Base-by-base conservation (phyloP, 2,888 invertebrate species). In the Abrostola tripartita region DNA sequence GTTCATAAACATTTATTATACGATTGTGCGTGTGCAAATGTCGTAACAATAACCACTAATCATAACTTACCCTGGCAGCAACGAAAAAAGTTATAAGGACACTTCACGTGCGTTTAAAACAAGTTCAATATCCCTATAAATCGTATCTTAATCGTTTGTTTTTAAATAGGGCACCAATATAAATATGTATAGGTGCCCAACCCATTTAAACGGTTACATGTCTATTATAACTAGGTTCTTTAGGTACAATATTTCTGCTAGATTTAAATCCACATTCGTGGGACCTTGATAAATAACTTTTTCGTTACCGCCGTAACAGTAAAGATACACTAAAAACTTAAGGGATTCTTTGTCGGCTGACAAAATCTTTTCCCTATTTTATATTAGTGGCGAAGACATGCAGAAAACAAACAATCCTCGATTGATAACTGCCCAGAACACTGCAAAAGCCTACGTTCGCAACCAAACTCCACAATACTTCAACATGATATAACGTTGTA, bases 21-120 rank as follows among this genome's bases (percentile, higher is more conserved):
- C 69, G 67, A 65, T 83, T 83, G 83, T 83, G 83, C 83, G 82
- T 65, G 58, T 73, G 75, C 66, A 70, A 74, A 68, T 71, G 63
- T 55, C 57, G 40, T 70, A 80, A 80, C 72, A 76, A 73, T 71
- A 76, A 73, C 63, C 50, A 64, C 53, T 68, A 62, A 52, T 65
- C 38, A 56, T 73, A 73, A 76, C 54, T 55, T 58, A 65, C 36
- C 14, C 8, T 24, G 44, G 44, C 24, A 24, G 44, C 44, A 47
- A 47, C 9, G 44, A 47, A 14, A 47, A 47, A 24, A 47, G 44
- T 24, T 47, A 47, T 9, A 14, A 24, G 44, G 5, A 14, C 24
- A 9, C 44, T 24, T 24, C 24, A 14, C 14, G 24, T 8, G 5
- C 9, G 9, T 14, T 8, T 9, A 47, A 47, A 47, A 9, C 14